Percentiles rank a stretch among this genome's conserved stretches.
Conservation (phyloP, 2,888 invertebrate species). For the Nomada fucata region DNA sequence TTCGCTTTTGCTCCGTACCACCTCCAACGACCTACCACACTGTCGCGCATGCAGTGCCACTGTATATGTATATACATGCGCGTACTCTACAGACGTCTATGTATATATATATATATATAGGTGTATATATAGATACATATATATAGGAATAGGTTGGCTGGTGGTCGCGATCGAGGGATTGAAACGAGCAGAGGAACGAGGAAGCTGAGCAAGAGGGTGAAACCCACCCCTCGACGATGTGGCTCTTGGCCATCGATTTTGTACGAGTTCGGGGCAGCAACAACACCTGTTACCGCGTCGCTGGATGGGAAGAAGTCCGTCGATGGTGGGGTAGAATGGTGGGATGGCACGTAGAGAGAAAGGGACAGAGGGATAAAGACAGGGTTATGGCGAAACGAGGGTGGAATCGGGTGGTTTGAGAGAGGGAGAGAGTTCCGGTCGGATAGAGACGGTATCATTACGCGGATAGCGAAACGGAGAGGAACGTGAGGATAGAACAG, state of each 20-base stretch:
- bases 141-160: background rate
- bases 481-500: background rate
- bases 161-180: slow-evolving; percentile 38
- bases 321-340: background rate
- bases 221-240: slow-evolving; percentile 67
- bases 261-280: slow-evolving; percentile 77
- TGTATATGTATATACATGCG: background rate
- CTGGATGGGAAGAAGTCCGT: slow-evolving; percentile 62
- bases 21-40: slow-evolving; percentile 1
- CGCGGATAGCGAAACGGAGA: background rate
- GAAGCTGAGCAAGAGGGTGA: slow-evolving; percentile 48
- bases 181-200: slow-evolving; percentile 46
- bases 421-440: slow-evolving; percentile 42
- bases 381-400: background rate
- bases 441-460: background rate
- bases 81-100: background rate
- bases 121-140: background rate
- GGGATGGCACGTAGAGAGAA: slow-evolving; percentile 14
- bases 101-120: background rate
- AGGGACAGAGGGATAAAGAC: background rate
- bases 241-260: slow-evolving; percentile 78
- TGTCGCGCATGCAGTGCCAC: background rate
- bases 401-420: background rate
- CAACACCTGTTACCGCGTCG: slow-evolving; percentile 82
- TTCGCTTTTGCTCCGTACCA: slow-evolving; percentile 45